A percentile compares a stretch with the other conserved stretches of the same genome.
These are phyloP conservation scores for Pterostichus niger DNA, from an alignment of 2,888 invertebrate species.

Conservation along the genomic window DNA sequence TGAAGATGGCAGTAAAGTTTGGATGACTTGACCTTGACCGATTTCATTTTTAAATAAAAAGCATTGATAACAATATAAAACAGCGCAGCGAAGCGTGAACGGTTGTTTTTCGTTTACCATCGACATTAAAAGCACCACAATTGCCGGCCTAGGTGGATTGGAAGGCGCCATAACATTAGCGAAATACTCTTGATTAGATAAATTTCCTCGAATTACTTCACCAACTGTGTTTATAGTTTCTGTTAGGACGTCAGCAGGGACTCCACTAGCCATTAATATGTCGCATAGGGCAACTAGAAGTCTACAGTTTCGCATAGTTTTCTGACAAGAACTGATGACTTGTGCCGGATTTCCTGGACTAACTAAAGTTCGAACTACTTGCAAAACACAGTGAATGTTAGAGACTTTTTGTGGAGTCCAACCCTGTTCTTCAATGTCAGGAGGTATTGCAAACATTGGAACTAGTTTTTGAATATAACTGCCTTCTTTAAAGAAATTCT, in stretches of 20 bases:
- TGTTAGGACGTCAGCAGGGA: conserved; percentile 96
- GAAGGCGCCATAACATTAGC: conserved; percentile 95
- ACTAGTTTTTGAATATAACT: conserved; percentile 94
- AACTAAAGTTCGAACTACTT: conserved; percentile 93
- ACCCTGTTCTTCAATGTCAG: conserved; percentile 85
- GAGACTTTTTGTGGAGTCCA: conserved; percentile 97
- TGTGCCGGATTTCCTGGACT: conserved; percentile 96
- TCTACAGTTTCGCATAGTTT: conserved; percentile 91
- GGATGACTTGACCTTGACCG: conserved; percentile 92
- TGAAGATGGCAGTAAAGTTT: conserved; percentile 94
- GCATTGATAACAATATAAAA: conserved; percentile 98
- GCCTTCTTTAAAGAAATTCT: conserved; percentile 99
- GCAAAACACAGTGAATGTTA: conserved; percentile 95
- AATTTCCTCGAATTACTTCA: conserved; percentile 95
- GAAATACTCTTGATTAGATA: conserved; percentile 94
- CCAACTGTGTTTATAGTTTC: conserved; percentile 97
- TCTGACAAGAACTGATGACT: conserved; percentile 89
- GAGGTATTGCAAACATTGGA: conserved; percentile 91
- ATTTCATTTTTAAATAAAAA: conserved; percentile 95
- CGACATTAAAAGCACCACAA: conserved; percentile 96
- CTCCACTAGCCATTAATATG: conserved; percentile 96
- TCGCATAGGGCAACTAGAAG: conserved; percentile 90
- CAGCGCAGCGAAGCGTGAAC: conserved; percentile 91
- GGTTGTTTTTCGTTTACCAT: conserved; percentile 99
- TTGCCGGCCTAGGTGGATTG: conserved; percentile 94